Conservation (phyloP, 2,797 vertebrate genomes). For the Lepilemur septentrionalis region DNA sequence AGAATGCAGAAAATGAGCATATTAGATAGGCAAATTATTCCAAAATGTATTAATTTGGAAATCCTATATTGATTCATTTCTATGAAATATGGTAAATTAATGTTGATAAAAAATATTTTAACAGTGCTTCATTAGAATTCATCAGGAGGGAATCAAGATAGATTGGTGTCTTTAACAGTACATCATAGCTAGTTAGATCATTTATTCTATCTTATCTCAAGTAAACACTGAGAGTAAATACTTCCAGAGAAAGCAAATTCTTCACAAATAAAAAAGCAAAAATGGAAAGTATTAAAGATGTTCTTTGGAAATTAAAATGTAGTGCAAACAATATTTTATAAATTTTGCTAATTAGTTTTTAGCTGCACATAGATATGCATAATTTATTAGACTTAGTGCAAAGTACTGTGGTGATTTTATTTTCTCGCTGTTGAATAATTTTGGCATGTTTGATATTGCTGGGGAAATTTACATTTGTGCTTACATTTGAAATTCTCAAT, state of each 20-base stretch:
- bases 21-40: constrained; percentile 12
- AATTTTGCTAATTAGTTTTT: not conserved
- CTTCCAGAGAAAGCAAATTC: constrained; percentile 49
- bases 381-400: not conserved
- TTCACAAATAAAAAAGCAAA: not conserved
- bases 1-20: not conserved
- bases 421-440: not conserved
- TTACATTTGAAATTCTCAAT: not conserved
- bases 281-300: constrained; percentile 28
- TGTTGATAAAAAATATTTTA: constrained; percentile 69
- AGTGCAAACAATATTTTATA: not conserved
- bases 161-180: constrained; percentile 44
- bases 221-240: constrained; percentile 61
- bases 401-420: not conserved
- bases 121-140: constrained; percentile 51
- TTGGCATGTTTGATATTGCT: not conserved
- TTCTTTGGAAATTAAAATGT: constrained; percentile 12
- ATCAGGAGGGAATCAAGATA: constrained; percentile 62
- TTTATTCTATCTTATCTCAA: constrained; percentile 64
- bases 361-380: not conserved
- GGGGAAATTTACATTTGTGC: not conserved
- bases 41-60: constrained; percentile 48
- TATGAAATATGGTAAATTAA: constrained; percentile 61
- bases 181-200: constrained; percentile 43
- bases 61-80: constrained; percentile 31